Percentiles rank a stretch among this genome's conserved stretches.
phyloP scores from a whole-genome alignment of 1,140 invertebrate genomes.

The Anastatus disparis region DNA sequence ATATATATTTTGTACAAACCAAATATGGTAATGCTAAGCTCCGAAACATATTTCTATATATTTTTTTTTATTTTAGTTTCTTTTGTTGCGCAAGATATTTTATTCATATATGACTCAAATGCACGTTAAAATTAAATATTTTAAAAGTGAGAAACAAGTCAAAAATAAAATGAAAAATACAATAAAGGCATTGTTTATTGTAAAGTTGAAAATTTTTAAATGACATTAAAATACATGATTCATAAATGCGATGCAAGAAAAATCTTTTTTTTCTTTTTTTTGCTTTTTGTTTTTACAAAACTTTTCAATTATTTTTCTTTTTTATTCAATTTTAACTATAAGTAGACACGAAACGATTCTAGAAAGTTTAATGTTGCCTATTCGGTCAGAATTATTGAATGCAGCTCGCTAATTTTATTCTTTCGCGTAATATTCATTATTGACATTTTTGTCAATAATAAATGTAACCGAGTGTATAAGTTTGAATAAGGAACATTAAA shows the following conservation, averaged over 20 bases:
- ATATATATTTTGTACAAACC: conserved; percentile 13
- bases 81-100: not conserved
- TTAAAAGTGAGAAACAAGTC: too few species aligned
- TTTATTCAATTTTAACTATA: too few species aligned
- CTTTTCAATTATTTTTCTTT: too few species aligned
- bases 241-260: too few species aligned
- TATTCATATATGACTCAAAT: not conserved
- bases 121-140: not conserved
- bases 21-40: conserved; percentile 27
- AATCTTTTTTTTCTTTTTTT: too few species aligned
- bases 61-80: conserved; percentile 3
- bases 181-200: too few species aligned
- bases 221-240: too few species aligned
- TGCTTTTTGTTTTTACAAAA: too few species aligned
- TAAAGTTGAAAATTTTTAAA: too few species aligned
- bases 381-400: not conserved
- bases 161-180: too few species aligned
- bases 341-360: not conserved
- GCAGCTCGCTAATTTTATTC: conserved; percentile 15
- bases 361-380: not conserved
- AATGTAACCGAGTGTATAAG: too few species aligned
- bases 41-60: not conserved
- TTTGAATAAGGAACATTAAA: too few species aligned
- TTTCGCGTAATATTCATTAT: not conserved
- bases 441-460: conserved; percentile 11